Base-by-base conservation (phyloP, 2,888 invertebrate genomes). In the Alloplasta piceator region DNA sequence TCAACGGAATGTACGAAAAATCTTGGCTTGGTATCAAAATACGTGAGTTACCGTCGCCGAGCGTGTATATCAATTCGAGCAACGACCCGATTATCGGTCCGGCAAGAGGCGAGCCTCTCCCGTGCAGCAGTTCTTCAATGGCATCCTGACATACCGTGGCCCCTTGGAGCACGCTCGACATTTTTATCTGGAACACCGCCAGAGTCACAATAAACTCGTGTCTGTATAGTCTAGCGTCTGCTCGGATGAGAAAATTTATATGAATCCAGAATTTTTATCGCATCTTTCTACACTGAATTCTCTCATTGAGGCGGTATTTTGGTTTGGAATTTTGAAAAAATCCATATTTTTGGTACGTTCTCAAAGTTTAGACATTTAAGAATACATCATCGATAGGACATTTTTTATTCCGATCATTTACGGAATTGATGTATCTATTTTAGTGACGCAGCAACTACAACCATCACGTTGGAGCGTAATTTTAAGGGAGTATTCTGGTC, bases 81-180 rank as follows among this genome's bases (percentile, higher is more conserved):
- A 86, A 88, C 87, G 89, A 88, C 87, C 87, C 88, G 89, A 90
- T 90, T 89, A 90, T 89, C 87, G 86, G 87, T 78, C 82, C 80
- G 85, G 82, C 85, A 85, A 46, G 64, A 68, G 66, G 36, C 70
- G 81, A 81, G 68, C 73, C 9, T 10, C 50, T 68, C 63, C 56
- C 52, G 5, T 43, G 16, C 56, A 46, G 26, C 5, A 60, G 50
- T 56, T 55, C 75, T 78, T 58, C 55, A 56, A n/a, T 46, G n/a
- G 14, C 60, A 60, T 46, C 55, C 10, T 56, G 63, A 68, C 64
- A 60, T 48, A 76, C 74, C 55, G 58, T 71, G 39, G 80, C 82
- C 83, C 80, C 84, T 67, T n/a, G 48, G 41, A 72, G 50, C 56
- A 10, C 48, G 63, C 60, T 72, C 80, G 64, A 80, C 84, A 85